Evolutionary conservation across 1,140 invertebrate genomes (phyloP).

Genomic region (Ostrea edulis): DNA sequence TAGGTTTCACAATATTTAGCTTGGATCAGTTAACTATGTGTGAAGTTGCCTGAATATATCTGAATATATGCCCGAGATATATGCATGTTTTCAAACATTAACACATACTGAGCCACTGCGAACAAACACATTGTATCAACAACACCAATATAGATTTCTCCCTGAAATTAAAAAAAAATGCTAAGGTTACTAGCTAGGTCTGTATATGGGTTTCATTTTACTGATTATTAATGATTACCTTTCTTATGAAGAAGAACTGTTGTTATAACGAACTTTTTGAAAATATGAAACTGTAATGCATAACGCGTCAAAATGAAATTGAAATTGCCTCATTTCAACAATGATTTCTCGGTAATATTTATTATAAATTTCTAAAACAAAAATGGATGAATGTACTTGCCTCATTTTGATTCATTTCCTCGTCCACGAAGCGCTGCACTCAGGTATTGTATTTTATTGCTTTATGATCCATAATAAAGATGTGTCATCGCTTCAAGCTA

Average conservation of each 20-base stretch:
- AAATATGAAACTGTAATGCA: too few species aligned
- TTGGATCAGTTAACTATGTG: too few species aligned
- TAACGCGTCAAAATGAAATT: too few species aligned
- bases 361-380: not conserved
- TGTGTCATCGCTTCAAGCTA: not conserved
- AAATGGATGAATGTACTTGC: not conserved
- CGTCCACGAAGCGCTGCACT: not conserved
- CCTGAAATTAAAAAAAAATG: not conserved
- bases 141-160: not conserved
- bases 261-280: too few species aligned
- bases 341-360: too few species aligned
- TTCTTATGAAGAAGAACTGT: too few species aligned
- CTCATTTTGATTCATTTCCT: constrained; percentile 15
- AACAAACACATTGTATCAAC: not conserved
- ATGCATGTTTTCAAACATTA: not conserved
- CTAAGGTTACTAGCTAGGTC: too few species aligned
- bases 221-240: too few species aligned
- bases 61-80: not conserved
- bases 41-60: too few species aligned
- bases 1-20: too few species aligned
- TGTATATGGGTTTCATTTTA: too few species aligned
- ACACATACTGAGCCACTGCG: constrained; percentile 10
- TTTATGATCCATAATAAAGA: constrained; percentile 15
- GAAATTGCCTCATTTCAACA: too few species aligned
- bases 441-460: not conserved